Evolutionary conservation across 2,888 invertebrate species (phyloP), one percentile per base, ranked within the genome.

Genomic region (Eristalis arbustorum): DNA sequence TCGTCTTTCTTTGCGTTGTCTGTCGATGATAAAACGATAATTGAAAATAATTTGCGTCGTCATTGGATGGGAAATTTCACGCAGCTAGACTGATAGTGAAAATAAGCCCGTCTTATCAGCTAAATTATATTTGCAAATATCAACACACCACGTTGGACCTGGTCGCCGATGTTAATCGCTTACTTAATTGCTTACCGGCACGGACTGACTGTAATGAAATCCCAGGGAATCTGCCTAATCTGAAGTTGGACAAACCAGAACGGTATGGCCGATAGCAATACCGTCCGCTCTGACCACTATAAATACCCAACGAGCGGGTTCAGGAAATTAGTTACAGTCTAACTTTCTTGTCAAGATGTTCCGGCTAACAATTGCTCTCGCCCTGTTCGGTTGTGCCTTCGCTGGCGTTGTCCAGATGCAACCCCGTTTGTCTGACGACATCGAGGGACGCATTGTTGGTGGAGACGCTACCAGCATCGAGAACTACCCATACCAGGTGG

Each of bases 401-500:
- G 89, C 89, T n/a, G 84, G 88, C 31, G 64, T 82, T 11, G 42
- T 81, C 22, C 56, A 78, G 57, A 31, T 31, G 31, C 31, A 31
- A 31, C 63, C 83, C 89, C 83, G 88, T 76, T 2, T 88, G 84
- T 4, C 37, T 0, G 89, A 89, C 5, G 63, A 83, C 57, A 66
- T 67, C 23, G 67, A 62, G 14, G 92, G 92, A 0, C 90, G 92
- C 76, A 94, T 94, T 76, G 93, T 94, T 2, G 93, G 93, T 31
- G 94, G 94, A 13, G 89, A 89, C 22, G 84, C 89, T 22, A 92
- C 91, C 13, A 89, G 90, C 8, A 94, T 94, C 74, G 89, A 90
- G 28, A 89, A 89, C 1, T 91, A 91, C 88, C 94, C 94, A 10
- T 93, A 93, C 82, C 94, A 94, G 91, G 92, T 93, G 0, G 93